Evolutionary conservation across 2,797 vertebrate genomes (phyloP).

Genomic region (Ibycter americanus): DNA sequence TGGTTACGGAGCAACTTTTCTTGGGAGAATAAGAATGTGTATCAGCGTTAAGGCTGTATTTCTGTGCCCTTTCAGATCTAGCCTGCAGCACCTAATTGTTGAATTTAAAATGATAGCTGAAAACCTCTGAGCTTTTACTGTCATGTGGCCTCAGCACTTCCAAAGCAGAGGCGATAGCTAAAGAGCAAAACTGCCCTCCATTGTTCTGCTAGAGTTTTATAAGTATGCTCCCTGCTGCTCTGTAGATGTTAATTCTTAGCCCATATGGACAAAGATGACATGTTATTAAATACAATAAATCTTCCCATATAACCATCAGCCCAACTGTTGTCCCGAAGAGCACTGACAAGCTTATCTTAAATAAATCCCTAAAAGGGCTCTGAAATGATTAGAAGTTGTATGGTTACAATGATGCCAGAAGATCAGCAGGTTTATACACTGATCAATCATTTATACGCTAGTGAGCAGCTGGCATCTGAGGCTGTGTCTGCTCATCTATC

Average conservation of each 20-base stretch:
- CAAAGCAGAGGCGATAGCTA: neutral
- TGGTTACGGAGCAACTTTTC: neutral
- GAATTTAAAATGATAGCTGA: neutral
- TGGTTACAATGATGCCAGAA: slow-evolving; percentile 20
- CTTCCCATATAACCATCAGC: neutral
- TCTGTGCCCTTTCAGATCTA: neutral
- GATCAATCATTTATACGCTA: slow-evolving; percentile 31
- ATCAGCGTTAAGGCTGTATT: neutral
- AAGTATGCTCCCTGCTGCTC: neutral
- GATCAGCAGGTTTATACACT: slow-evolving; percentile 28
- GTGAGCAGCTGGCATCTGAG: neutral
- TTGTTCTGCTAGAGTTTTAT: neutral
- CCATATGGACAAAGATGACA: neutral
- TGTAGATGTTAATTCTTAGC: slow-evolving; percentile 9
- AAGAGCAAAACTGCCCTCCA: neutral
- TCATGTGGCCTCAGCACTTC: neutral
- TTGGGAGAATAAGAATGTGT: neutral
- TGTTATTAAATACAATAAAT: neutral
- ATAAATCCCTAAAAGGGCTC: slow-evolving; percentile 24
- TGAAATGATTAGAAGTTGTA: slow-evolving; percentile 38
- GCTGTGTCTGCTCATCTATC: slow-evolving; percentile 6
- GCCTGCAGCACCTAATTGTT: neutral
- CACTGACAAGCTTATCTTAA: slow-evolving; percentile 24
- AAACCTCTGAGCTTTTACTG: slow-evolving; percentile 1
- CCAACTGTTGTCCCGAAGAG: slow-evolving; percentile 16